phyloP scores from a whole-genome alignment of 2,797 vertebrate species.

The Corythornis leucogaster region DNA sequence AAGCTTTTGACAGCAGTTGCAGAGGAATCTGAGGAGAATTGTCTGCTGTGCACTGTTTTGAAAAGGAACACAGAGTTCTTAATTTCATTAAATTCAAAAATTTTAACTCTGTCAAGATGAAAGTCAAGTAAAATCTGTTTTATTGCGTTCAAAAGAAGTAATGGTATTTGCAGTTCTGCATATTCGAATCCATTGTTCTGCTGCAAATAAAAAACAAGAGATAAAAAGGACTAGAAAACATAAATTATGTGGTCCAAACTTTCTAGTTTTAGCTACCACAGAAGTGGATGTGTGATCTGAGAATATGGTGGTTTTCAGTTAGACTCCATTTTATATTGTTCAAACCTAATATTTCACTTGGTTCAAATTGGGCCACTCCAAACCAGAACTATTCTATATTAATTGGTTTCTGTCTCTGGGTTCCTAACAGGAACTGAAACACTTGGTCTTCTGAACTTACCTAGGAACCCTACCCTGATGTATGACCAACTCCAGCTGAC shows the following conservation, averaged over 20 bases:
- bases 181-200: neutral
- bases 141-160: neutral
- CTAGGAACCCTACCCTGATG: rapidly evolving
- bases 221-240: neutral
- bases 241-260: neutral
- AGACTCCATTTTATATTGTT: neutral
- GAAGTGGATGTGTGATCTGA: neutral
- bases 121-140: neutral
- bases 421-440: neutral
- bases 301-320: neutral
- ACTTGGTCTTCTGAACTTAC: neutral
- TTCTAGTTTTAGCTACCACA: neutral
- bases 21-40: neutral
- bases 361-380: neutral
- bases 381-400: neutral
- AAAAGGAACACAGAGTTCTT: slow-evolving; percentile 6
- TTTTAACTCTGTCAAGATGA: neutral
- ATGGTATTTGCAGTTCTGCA: neutral
- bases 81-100: neutral
- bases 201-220: neutral
- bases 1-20: slow-evolving; percentile 32
- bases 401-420: neutral
- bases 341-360: neutral
- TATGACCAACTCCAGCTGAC: neutral
- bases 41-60: neutral